Conservation (phyloP, 2,113 vertebrate species). For the Ceyx cyanopectus region DNA sequence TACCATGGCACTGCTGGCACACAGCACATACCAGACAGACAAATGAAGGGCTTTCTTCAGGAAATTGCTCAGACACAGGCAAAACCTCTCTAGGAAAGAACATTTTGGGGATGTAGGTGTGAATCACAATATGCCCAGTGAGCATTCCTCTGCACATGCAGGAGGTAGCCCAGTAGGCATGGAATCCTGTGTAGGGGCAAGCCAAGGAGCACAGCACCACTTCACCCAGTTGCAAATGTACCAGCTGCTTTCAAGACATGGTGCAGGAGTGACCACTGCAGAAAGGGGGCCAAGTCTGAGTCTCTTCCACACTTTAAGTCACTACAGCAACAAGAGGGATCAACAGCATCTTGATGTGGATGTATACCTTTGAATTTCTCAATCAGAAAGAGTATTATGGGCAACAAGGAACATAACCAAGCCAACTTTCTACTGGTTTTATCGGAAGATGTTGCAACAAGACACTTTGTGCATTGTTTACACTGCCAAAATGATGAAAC, state of each 20-base stretch:
- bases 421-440: neutral
- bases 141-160: neutral
- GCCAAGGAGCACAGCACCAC: neutral
- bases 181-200: neutral
- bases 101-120: neutral
- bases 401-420: neutral
- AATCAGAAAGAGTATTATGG: neutral
- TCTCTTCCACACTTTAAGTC: neutral
- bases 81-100: neutral
- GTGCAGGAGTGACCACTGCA: neutral
- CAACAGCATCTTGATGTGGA: neutral
- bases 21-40: neutral
- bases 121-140: neutral
- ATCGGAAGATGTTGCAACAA: conserved; percentile 26
- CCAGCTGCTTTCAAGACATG: neutral
- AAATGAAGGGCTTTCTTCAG: neutral
- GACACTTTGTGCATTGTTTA: neutral
- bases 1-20: neutral
- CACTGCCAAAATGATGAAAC: conserved; percentile 21
- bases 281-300: neutral
- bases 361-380: neutral
- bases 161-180: neutral
- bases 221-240: neutral
- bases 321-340: neutral
- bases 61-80: neutral